Conservation (phyloP, 2,113 vertebrate genomes). For the Xerus inauris region DNA sequence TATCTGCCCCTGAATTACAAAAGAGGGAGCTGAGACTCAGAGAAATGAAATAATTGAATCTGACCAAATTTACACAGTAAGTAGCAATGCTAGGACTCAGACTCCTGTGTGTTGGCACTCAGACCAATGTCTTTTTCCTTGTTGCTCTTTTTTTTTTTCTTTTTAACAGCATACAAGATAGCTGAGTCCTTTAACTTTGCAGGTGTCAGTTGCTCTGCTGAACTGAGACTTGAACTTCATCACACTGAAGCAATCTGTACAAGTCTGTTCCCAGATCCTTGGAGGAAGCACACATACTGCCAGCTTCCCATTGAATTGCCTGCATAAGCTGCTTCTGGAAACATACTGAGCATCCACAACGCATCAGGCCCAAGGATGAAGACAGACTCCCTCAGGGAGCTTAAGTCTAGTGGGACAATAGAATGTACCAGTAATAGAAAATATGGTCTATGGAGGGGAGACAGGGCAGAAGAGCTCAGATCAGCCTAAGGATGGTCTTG, state of each 20-base stretch:
- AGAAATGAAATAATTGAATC: conserved; percentile 53
- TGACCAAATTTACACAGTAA: conserved; percentile 17
- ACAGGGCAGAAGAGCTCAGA: background rate
- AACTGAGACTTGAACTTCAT: conserved; percentile 36
- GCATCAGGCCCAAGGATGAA: background rate
- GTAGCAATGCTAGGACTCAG: background rate
- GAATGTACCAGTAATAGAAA: background rate
- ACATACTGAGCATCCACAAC: background rate
- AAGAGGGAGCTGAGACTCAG: background rate
- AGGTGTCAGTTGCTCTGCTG: background rate
- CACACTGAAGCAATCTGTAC: conserved; percentile 20
- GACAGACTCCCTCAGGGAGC: background rate
- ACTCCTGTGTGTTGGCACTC: background rate
- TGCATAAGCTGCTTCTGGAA: conserved; percentile 27
- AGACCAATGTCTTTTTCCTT: background rate
- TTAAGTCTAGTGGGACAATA: background rate
- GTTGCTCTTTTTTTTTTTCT: background rate
- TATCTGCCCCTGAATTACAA: conserved; percentile 43
- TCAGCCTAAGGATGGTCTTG: background rate
- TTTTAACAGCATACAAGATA: background rate
- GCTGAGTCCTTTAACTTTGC: background rate
- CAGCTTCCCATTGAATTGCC: background rate
- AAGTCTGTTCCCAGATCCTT: background rate
- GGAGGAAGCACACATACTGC: background rate
- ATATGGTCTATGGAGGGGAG: background rate